These are phyloP conservation scores for Conus canariensis DNA, from an alignment of 2,888 invertebrate genomes.

Conservation along the genomic window DNA sequence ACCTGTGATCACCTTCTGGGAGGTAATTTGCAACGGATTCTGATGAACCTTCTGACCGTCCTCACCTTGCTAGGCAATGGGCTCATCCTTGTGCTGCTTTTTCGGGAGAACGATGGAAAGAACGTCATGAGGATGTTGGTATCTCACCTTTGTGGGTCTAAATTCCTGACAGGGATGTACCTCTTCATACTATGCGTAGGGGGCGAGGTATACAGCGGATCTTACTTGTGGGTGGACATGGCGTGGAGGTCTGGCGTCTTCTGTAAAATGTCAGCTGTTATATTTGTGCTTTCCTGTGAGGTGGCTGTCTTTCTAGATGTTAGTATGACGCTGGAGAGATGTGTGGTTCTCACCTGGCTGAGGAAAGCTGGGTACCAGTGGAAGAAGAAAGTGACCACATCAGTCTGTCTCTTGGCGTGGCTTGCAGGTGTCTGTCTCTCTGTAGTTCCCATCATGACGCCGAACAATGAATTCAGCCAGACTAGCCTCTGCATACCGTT, in stretches of 20 bases:
- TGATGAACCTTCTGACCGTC: background rate
- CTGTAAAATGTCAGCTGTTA: slow-evolving; percentile 58
- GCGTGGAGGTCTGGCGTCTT: slow-evolving; percentile 56
- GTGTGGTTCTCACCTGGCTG: background rate
- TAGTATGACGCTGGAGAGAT: background rate
- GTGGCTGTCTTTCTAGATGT: slow-evolving; percentile 74
- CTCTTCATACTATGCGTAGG: slow-evolving; percentile 55
- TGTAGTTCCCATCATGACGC: background rate
- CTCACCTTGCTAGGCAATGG: background rate
- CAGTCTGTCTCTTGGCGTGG: background rate
- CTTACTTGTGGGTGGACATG: slow-evolving; percentile 58
- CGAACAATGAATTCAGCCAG: background rate
- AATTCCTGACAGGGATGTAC: slow-evolving; percentile 57
- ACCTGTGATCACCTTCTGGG: background rate
- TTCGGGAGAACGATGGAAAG: background rate
- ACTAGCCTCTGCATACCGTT: background rate
- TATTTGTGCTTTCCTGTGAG: slow-evolving; percentile 80
- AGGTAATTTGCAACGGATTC: background rate
- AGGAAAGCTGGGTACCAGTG: background rate
- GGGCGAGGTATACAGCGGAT: slow-evolving; percentile 56
- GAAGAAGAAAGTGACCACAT: background rate
- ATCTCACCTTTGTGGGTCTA: slow-evolving; percentile 42
- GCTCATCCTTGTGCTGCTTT: background rate
- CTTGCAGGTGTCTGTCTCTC: background rate
- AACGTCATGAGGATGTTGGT: slow-evolving; percentile 14